Evolutionary conservation across 2,113 vertebrate genomes (phyloP).

Genomic region (Strix aluco): DNA sequence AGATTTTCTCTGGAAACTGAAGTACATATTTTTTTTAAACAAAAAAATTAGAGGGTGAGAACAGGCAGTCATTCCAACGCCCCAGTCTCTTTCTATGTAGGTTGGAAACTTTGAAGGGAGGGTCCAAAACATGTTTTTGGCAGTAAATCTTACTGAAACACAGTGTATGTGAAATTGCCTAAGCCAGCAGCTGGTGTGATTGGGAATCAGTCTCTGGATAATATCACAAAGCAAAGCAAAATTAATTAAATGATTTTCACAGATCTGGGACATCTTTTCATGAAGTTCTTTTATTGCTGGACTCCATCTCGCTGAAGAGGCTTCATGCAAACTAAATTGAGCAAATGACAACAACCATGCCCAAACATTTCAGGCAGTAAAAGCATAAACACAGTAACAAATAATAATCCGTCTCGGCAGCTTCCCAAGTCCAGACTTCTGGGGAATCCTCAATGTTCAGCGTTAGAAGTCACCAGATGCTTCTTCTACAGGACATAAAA

Average conservation of each 20-base stretch:
- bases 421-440: background rate
- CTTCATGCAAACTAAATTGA: background rate
- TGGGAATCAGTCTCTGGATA: background rate
- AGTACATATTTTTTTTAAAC: background rate
- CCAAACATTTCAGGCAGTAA: background rate
- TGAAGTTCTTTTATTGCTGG: background rate
- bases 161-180: background rate
- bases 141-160: background rate
- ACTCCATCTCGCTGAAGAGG: background rate
- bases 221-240: too few species aligned
- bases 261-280: background rate
- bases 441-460: background rate
- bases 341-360: background rate
- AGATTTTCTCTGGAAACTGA: background rate
- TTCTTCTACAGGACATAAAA: constrained; percentile 5
- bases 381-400: background rate
- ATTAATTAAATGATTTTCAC: background rate
- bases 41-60: background rate
- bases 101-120: background rate
- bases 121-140: background rate
- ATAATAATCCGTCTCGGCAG: background rate
- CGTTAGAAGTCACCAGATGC: background rate
- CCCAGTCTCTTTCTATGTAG: background rate
- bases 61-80: background rate
- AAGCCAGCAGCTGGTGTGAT: background rate